Base-by-base conservation (phyloP, 2,888 invertebrate species). In the Octodonta nipae region DNA sequence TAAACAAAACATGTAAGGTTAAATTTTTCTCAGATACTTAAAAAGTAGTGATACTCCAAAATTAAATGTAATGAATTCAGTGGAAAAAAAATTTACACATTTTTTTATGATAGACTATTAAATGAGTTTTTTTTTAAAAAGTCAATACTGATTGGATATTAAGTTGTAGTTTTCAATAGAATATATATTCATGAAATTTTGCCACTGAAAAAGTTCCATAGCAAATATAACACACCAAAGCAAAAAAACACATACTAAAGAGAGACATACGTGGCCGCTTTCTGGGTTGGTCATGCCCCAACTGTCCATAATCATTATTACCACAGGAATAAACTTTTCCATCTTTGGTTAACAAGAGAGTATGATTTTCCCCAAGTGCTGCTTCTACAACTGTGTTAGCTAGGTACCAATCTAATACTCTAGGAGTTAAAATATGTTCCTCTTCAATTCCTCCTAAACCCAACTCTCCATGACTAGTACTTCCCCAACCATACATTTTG, bases 281-380 rank as follows among this genome's bases (percentile, higher is more conserved):
- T 51, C 70, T 66, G 26, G 73, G 66, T 49, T 69, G 64, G 16
- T 70, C 66, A 52, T 82, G 82, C 4, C 93, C 95, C 32, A 96
- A 69, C 58, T 96, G 95, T 1, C 89, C 87, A 50, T 75, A 75
- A 52, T 91, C 89, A 66, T 96, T 96, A 55, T 72, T 83, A 2
- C 96, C 96, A 67, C 92, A 93, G 2, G 89, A 81, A 61, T 77
- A 91, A 4, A 93, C 67, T 49, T 78, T 71, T 6, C 93, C 92
- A 54, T 75, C 72, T 36, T 66, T 65, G 1, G 83, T 78, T 1
- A 89, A 65, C 41, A 89, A 71, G 8, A 92, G 56, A 0, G 86
- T 80, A 58, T 92, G 89, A 44, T 76, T 76, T 47, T 79, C 75
- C 13, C 92, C 91, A 49, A 89, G 84, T 4, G 82, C 75, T 28